phyloP scores from a whole-genome alignment of 2,888 invertebrate genomes.

The Acrocyrtus sp. region DNA sequence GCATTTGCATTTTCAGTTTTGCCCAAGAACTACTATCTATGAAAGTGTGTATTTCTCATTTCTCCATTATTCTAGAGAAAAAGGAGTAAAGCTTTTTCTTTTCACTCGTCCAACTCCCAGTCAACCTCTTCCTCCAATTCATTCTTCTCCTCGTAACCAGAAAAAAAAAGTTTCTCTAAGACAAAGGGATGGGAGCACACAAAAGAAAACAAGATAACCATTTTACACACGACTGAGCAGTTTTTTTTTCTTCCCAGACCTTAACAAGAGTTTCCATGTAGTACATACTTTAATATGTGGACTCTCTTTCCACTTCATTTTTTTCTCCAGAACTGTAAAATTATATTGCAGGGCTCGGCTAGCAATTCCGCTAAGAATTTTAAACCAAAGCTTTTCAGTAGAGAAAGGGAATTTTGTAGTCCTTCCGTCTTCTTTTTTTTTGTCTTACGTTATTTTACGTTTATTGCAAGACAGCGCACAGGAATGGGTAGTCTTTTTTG shows the following conservation, averaged over 20 bases:
- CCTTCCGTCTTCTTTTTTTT: neutral
- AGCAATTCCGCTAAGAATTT: no score
- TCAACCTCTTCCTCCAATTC: no score
- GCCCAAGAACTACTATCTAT: no score
- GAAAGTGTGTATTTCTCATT: no score
- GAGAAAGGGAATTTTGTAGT: neutral
- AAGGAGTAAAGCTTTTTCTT: no score
- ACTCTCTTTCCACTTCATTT: neutral
- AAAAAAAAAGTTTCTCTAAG: neutral
- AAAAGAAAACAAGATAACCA: conserved; percentile 10
- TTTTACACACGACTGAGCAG: conserved; percentile 25
- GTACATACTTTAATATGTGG: conserved; percentile 3
- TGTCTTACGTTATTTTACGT: neutral
- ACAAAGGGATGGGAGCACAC: no score
- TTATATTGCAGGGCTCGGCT: no score
- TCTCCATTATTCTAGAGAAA: no score
- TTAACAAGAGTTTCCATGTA: conserved; percentile 14
- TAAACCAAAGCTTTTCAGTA: neutral
- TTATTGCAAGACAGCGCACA: no score
- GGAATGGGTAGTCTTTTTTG: no score
- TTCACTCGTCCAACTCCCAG: no score
- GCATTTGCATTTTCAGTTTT: no score
- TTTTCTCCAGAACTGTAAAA: neutral
- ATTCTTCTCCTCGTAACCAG: conserved; percentile 2
- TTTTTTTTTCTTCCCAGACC: conserved; percentile 17